Percentiles rank a stretch among this genome's conserved stretches.
These are phyloP conservation scores for Cheilosia impressa DNA, from an alignment of 2,888 invertebrate genomes.

Conservation along the genomic window DNA sequence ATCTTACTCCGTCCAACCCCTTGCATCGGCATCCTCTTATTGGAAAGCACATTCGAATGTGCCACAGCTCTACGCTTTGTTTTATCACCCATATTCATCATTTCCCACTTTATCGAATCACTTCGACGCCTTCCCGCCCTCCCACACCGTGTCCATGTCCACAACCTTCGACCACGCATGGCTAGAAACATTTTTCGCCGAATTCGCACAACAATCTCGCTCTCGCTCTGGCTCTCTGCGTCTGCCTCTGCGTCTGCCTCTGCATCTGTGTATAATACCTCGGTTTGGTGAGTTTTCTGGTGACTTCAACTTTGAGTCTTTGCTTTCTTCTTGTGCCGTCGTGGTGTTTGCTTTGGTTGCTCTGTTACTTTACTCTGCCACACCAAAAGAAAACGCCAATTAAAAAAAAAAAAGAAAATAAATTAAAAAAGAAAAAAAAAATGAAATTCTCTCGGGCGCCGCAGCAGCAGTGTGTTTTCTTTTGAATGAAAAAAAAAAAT, in stretches of 20 bases:
- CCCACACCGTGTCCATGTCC: background rate
- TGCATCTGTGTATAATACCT: constrained; percentile 4
- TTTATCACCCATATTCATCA: constrained; percentile 56
- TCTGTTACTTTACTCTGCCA: constrained; percentile 36
- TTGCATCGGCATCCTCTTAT: background rate
- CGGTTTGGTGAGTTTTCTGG: constrained; percentile 67
- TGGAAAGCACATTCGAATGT: background rate
- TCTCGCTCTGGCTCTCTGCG: constrained; percentile 30
- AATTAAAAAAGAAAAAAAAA: constrained; percentile 6
- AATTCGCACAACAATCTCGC: constrained; percentile 51
- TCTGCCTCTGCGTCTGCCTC: too few species aligned
- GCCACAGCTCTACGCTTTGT: too few species aligned
- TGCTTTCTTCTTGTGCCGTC: constrained; percentile 67
- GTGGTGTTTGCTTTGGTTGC: constrained; percentile 53
- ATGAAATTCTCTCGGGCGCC: background rate
- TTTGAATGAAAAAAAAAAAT: constrained; percentile 45
- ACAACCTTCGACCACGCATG: constrained; percentile 56
- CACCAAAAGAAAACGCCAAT: constrained; percentile 39
- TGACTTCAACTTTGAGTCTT: constrained; percentile 69
- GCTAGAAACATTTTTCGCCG: constrained; percentile 49
- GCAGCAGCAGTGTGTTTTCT: constrained; percentile 34
- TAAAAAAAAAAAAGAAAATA: constrained; percentile 39
- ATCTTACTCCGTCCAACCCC: background rate
- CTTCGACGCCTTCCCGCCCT: constrained; percentile 15
- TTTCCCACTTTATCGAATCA: constrained; percentile 34